Evolutionary conservation across 2,113 vertebrate species (phyloP).

Genomic region (Oryzias curvinotus): DNA sequence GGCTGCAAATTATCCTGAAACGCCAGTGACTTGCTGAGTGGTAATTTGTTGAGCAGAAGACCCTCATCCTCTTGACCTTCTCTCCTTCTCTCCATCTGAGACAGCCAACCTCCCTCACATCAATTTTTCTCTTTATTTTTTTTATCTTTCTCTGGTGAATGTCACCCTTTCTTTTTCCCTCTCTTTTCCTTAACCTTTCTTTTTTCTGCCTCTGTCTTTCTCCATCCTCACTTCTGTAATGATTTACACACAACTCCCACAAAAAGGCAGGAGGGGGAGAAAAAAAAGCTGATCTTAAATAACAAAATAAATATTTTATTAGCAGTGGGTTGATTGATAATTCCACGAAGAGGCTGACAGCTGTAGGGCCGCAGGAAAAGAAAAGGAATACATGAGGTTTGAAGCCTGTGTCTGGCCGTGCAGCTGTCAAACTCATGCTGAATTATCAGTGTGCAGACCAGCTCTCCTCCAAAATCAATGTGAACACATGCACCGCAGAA

Average conservation of each 20-base stretch:
- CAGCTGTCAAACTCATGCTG: conserved; percentile 39
- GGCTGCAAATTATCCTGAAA: conserved; percentile 60
- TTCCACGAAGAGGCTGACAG: conserved; percentile 44
- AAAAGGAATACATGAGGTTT: conserved; percentile 15
- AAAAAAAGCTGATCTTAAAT: conserved; percentile 29
- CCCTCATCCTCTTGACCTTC: conserved; percentile 64
- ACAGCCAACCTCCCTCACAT: conserved; percentile 35
- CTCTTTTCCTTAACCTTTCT: conserved; percentile 30
- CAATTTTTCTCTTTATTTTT: conserved; percentile 49
- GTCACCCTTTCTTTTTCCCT: conserved; percentile 33
- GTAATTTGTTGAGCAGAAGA: conserved; percentile 53
- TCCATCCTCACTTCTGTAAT: conserved; percentile 22
- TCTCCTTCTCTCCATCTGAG: conserved; percentile 46
- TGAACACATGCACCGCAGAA: conserved; percentile 21
- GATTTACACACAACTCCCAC: conserved; percentile 46
- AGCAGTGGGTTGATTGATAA: conserved; percentile 55
- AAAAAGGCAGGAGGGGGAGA: conserved; percentile 3
- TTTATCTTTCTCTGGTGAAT: conserved; percentile 43
- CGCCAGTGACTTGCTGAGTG: conserved; percentile 48
- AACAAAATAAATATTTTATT: conserved; percentile 54
- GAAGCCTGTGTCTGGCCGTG: conserved; percentile 27
- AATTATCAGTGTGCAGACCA: conserved; percentile 25
- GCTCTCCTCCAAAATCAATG: conserved; percentile 40
- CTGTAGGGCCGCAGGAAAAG: conserved; percentile 20
- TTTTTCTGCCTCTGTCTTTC: background rate